These are phyloP conservation scores for Meriones unguiculatus DNA, from an alignment of 2,113 vertebrate species.

Conservation along the genomic window DNA sequence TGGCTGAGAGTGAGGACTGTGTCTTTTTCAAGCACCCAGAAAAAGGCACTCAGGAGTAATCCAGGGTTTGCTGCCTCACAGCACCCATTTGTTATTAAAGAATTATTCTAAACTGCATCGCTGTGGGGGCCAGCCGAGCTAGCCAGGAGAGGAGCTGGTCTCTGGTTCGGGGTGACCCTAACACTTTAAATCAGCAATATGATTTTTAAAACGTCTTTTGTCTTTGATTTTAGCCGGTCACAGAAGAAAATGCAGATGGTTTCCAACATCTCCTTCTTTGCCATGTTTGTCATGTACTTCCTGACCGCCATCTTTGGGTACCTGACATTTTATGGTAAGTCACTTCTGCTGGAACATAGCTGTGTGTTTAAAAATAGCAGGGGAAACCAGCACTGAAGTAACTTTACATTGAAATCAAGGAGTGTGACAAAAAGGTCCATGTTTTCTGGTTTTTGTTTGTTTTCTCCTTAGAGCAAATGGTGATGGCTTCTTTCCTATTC, in stretches of 20 bases:
- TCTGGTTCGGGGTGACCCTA: not conserved
- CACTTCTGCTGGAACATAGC: constrained; percentile 2
- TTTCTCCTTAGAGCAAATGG: not conserved
- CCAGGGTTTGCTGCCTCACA: not conserved
- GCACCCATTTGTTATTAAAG: not conserved
- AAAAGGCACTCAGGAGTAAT: not conserved
- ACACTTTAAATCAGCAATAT: not conserved
- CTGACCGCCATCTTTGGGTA: constrained; percentile 92
- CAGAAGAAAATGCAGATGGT: constrained; percentile 91
- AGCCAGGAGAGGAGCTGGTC: not conserved
- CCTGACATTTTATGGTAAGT: constrained; percentile 90
- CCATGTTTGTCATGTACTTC: constrained; percentile 92
- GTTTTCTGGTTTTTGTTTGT: not conserved
- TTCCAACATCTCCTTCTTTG: constrained; percentile 90
- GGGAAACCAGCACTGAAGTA: not conserved
- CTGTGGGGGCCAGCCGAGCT: not conserved
- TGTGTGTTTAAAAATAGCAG: not conserved
- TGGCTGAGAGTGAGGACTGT: too few species aligned
- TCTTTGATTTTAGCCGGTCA: constrained; percentile 86
- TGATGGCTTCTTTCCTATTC: not conserved
- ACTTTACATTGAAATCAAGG: not conserved
- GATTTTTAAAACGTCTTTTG: constrained; percentile 64
- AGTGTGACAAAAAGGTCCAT: not conserved
- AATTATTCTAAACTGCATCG: not conserved
- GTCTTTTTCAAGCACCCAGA: not conserved